phyloP scores from a whole-genome alignment of 2,797 vertebrate species.

The Onychomys leucogaster region DNA sequence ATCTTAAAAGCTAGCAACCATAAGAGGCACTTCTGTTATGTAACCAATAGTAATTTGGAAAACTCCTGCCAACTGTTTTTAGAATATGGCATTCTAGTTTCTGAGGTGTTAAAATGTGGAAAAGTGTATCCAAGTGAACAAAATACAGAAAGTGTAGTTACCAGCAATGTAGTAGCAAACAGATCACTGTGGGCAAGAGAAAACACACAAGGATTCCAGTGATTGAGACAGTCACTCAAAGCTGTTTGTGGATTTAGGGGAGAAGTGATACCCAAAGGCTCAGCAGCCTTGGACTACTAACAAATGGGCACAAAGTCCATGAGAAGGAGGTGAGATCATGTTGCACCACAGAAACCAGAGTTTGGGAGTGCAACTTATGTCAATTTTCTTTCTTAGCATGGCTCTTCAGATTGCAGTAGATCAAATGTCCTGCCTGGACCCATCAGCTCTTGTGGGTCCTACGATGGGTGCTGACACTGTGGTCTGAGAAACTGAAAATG shows the following conservation, averaged over 20 bases:
- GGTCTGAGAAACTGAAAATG: neutral
- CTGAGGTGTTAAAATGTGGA: neutral
- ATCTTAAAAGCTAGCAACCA: neutral
- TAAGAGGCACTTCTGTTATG: neutral
- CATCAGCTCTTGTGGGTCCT: neutral
- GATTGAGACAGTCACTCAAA: neutral
- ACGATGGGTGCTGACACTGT: no score
- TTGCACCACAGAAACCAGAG: neutral
- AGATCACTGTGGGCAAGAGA: neutral
- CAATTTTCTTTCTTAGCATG: neutral
- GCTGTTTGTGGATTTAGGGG: neutral
- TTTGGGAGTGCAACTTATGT: neutral
- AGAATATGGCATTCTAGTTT: neutral
- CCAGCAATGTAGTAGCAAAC: neutral
- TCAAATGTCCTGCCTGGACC: neutral
- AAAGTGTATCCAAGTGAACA: neutral
- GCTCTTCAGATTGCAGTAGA: neutral
- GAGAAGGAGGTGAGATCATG: neutral
- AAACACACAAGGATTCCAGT: neutral
- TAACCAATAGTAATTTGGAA: neutral
- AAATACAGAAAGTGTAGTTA: neutral
- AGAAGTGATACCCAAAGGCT: neutral
- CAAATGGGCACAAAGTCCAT: neutral
- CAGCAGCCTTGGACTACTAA: neutral
- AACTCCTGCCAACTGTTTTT: neutral